Percentiles rank a stretch among this genome's conserved stretches.
phyloP scores from a whole-genome alignment of 2,888 invertebrate genomes.

The Crocallis elinguaria region DNA sequence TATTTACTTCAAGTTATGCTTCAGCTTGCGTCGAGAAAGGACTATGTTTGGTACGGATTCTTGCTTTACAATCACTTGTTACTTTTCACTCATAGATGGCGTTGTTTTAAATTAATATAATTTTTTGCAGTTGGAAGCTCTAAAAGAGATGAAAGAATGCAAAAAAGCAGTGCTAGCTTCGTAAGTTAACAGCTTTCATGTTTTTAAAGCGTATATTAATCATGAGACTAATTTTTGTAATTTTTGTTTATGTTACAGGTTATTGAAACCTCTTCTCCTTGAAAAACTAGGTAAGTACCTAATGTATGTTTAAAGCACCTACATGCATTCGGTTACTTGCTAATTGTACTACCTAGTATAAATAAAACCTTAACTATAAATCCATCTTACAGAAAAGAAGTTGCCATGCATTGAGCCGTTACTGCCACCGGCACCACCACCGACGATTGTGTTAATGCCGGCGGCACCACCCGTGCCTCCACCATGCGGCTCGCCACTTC shows the following conservation, averaged over 20 bases:
- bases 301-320: not conserved
- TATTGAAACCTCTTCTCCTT: slow-evolving; percentile 65
- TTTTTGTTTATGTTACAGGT: slow-evolving; percentile 54
- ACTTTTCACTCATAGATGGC: not conserved
- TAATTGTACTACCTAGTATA: too few species aligned
- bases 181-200: slow-evolving; percentile 55
- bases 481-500: slow-evolving; percentile 43
- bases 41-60: slow-evolving; percentile 64
- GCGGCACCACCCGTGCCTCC: slow-evolving; percentile 50
- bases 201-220: not conserved
- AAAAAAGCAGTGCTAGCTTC: slow-evolving; percentile 66
- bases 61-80: not conserved
- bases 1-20: slow-evolving; percentile 55
- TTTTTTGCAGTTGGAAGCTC: slow-evolving; percentile 64
- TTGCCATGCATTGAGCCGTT: slow-evolving; percentile 42
- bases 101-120: not conserved
- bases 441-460: slow-evolving; percentile 68
- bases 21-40: slow-evolving; percentile 68
- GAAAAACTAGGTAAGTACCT: slow-evolving; percentile 60
- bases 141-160: slow-evolving; percentile 76
- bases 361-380: not conserved
- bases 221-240: not conserved
- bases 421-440: slow-evolving; percentile 55
- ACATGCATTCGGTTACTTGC: too few species aligned
- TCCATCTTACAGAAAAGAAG: slow-evolving; percentile 28